These are phyloP conservation scores for Cosmia pyralina DNA, from an alignment of 2,888 invertebrate genomes.

Conservation along the genomic window DNA sequence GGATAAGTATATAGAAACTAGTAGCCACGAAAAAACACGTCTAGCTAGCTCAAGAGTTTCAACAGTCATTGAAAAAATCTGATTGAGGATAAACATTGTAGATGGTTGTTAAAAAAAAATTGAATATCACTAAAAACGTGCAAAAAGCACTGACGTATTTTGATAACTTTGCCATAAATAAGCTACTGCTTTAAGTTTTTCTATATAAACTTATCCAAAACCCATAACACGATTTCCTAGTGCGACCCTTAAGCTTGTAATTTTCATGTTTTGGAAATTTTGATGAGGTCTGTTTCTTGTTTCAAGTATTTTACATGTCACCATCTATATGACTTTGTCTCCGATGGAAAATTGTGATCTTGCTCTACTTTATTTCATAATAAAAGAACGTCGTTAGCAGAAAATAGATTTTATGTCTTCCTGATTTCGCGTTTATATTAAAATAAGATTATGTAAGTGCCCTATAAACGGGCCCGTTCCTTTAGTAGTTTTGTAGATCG, in stretches of 20 bases:
- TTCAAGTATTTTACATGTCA: neutral
- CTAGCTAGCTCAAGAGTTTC: too few species aligned
- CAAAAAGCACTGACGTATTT: too few species aligned
- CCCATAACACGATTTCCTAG: too few species aligned
- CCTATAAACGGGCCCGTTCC: conserved; percentile 12
- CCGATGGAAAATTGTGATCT: neutral
- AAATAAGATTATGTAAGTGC: conserved; percentile 11
- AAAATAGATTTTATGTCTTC: conserved; percentile 37
- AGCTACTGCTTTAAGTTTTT: too few species aligned
- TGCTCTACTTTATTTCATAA: conserved; percentile 29
- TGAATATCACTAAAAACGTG: too few species aligned
- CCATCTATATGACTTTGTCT: neutral
- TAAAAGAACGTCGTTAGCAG: neutral
- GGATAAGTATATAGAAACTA: too few species aligned
- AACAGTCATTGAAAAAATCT: too few species aligned
- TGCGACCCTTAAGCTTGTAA: neutral
- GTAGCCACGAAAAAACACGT: too few species aligned
- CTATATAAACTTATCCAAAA: too few species aligned
- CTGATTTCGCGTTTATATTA: conserved; percentile 22
- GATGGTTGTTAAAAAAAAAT: too few species aligned
- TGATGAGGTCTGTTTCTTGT: neutral
- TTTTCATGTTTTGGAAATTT: neutral
- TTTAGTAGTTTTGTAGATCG: conserved; percentile 9
- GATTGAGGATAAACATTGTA: too few species aligned
- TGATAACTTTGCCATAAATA: too few species aligned